phyloP scores from a whole-genome alignment of 1,140 invertebrate species.

The Drosophila kohkoa region DNA sequence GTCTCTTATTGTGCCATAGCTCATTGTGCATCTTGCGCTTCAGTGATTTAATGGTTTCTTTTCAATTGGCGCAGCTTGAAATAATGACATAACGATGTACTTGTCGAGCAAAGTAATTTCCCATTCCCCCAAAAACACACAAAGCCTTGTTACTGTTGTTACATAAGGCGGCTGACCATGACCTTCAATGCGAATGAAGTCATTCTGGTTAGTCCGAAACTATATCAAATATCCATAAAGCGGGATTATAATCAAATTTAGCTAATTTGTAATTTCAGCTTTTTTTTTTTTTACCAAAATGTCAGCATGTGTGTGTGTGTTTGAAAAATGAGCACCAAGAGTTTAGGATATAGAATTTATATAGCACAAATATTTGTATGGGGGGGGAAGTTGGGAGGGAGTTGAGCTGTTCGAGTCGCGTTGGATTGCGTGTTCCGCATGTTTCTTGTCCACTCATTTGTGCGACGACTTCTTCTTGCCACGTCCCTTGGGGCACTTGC shows the following conservation, averaged over 20 bases:
- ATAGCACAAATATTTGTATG: not conserved
- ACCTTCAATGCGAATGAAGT: conserved; percentile 12
- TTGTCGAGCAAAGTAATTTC: not conserved
- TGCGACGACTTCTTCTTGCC: conserved; percentile 19
- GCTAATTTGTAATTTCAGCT: conserved; percentile 22
- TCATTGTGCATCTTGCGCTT: conserved; percentile 10
- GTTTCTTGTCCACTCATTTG: conserved; percentile 4
- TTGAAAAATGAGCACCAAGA: not conserved
- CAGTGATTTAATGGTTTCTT: conserved; percentile 8
- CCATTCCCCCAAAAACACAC: too few species aligned
- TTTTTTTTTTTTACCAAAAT: conserved; percentile 2
- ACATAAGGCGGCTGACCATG: conserved; percentile 13
- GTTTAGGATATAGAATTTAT: too few species aligned
- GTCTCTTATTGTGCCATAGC: not conserved
- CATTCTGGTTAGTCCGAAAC: not conserved
- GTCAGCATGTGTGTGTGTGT: not conserved
- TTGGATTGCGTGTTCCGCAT: not conserved
- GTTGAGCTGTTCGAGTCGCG: not conserved
- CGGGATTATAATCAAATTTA: conserved; percentile 13
- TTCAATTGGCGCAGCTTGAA: conserved; percentile 22
- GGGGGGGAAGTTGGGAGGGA: not conserved
- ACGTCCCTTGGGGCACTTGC: conserved; percentile 18
- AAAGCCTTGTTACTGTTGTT: not conserved
- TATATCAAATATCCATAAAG: conserved; percentile 14
- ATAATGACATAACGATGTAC: conserved; percentile 23